Conservation (phyloP, 2,888 invertebrate genomes). For the Liposcelis brunnea region DNA sequence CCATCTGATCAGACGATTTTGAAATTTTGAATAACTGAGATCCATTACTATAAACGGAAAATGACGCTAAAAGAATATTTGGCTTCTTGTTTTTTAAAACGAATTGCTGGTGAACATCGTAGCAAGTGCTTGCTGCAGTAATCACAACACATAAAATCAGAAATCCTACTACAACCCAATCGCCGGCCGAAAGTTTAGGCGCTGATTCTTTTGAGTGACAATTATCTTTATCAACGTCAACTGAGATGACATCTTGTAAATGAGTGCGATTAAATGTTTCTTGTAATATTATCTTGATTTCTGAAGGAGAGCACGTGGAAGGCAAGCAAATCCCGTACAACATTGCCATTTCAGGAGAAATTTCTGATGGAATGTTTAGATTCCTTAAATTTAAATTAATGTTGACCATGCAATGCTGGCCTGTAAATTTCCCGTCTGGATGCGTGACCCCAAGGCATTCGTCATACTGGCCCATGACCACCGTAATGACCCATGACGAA, state of each 20-base stretch:
- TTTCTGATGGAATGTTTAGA: background rate
- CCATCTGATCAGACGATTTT: background rate
- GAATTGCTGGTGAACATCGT: too few species aligned
- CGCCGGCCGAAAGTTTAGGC: too few species aligned
- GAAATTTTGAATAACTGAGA: background rate
- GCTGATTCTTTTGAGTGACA: too few species aligned
- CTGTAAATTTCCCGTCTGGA: background rate
- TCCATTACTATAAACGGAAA: background rate
- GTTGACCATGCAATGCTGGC: constrained; percentile 1
- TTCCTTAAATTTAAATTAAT: background rate
- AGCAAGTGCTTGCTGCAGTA: too few species aligned
- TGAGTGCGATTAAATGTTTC: background rate
- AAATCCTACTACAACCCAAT: too few species aligned
- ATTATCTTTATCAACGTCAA: too few species aligned
- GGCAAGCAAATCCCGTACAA: background rate
- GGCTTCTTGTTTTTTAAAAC: background rate
- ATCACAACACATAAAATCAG: too few species aligned
- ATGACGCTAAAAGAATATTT: background rate
- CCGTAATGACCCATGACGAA: too few species aligned
- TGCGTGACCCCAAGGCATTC: background rate
- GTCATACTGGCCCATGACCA: background rate
- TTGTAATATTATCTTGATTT: background rate
- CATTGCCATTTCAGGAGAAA: background rate
- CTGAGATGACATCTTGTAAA: too few species aligned
- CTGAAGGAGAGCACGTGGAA: background rate